Percentiles rank a stretch among this genome's conserved stretches.
phyloP scores from a whole-genome alignment of 2,888 invertebrate genomes.

The Tigriopus californicus region DNA sequence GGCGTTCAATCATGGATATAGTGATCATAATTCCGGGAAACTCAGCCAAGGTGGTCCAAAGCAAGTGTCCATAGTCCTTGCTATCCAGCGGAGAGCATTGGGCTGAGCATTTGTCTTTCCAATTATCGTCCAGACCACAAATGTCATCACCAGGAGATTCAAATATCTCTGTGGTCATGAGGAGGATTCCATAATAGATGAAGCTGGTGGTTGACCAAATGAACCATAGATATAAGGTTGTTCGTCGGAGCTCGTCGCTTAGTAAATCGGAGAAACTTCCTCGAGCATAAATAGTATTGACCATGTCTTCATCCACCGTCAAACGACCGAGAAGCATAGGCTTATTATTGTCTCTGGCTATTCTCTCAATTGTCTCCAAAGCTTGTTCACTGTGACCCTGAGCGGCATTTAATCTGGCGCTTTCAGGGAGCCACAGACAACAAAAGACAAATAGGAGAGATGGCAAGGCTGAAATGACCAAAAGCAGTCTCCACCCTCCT shows the following conservation, averaged over 20 bases:
- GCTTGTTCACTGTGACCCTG: conserved; percentile 72
- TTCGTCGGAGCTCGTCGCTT: conserved; percentile 52
- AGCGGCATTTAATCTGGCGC: conserved; percentile 68
- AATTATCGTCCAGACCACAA: conserved; percentile 20
- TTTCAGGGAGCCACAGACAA: conserved; percentile 67
- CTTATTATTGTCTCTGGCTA: conserved; percentile 70
- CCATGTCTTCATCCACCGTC: conserved; percentile 45
- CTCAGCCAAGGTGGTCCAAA: conserved; percentile 85
- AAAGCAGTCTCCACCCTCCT: conserved; percentile 67
- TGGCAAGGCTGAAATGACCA: conserved; percentile 77
- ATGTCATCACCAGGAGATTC: conserved; percentile 32
- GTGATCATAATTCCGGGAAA: conserved; percentile 58
- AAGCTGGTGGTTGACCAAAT: conserved; percentile 87
- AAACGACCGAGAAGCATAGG: conserved; percentile 67
- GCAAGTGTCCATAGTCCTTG: conserved; percentile 67
- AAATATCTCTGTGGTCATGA: conserved; percentile 84
- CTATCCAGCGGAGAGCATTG: conserved; percentile 36
- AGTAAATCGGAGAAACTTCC: conserved; percentile 42
- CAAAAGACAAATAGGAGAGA: conserved; percentile 28
- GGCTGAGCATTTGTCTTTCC: conserved; percentile 38
- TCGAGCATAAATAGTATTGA: conserved; percentile 2
- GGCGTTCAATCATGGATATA: conserved; percentile 67
- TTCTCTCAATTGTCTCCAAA: conserved; percentile 57
- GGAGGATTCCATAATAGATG: conserved; percentile 80
- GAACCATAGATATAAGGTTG: conserved; percentile 73